Base-by-base conservation (phyloP, 30 jellyfish, hydroid and myxozoan genomes). In the Hydra vulgaris region DNA sequence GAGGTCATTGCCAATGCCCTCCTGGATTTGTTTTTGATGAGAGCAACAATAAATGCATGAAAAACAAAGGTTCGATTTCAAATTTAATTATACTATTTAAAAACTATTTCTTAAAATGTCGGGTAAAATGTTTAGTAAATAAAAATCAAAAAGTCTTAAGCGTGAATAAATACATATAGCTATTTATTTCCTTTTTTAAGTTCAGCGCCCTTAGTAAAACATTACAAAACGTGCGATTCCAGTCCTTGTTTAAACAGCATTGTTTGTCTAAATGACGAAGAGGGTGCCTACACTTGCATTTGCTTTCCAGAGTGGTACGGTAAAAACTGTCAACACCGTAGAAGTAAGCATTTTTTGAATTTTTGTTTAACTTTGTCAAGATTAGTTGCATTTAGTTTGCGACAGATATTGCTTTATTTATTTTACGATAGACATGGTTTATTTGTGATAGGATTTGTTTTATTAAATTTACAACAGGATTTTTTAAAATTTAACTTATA, bases 1-100 rank as follows among this genome's bases (percentile, higher is more conserved):
- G 78, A 26, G 99, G 99, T 53, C 71, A 81, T 54, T 92, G 99
- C 80, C 89, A 79, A 18, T 92, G 99, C 74, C 99, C 96, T n/a
- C 79, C 88, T 0, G 94, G 90, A 25, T 90, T 68, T 66, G 53
- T 27, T 52, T 53, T 78, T 15, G 66, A 78, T 78, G 81, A 53
- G 26, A 68, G 85, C 23, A 54, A 78, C 56, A 15, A 74, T 23
- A 1, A 3, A 7, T 24, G 61, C 71, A 74, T 16, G 8, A 18
- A n/a, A 19, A 22, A 23, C 22, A 26, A 73, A 19, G 81, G 54
- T 73, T 5, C n/a, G 8, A n/a, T 19, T 8, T 19, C 4, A n/a
- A 68, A n/a, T 4, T 20, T 68, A 15, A 23, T 68, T 68, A 1
- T 3, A 23, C 75, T 3, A 3, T 8, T 20, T 23, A 68, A 68